Base-by-base conservation (phyloP, 2,797 vertebrate species). In the Gobionotothen gibberifrons region DNA sequence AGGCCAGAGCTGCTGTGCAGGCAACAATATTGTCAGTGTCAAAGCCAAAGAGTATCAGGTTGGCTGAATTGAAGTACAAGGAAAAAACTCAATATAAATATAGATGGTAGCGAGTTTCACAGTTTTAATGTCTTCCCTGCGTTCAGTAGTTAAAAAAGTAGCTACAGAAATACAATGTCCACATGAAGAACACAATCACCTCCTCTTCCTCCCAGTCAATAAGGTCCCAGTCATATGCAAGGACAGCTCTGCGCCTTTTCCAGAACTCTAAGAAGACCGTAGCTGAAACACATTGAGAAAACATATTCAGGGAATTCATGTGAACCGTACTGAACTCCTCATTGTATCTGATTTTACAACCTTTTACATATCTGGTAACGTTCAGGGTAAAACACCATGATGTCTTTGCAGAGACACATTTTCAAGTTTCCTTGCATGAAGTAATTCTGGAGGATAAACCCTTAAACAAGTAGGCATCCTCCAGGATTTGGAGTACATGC, bases 171-270 rank as follows among this genome's bases (percentile, higher is more conserved):
- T 0, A 16, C 9, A 48, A 72, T 11, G 46, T 61, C n/a, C 10
- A 42, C 53, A 17, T 26, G 11, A 21, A 40, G 13, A 2, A 17
- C 93, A 9, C 32, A 36, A 92, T 83, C 72, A 98, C 97, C 96
- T 98, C 97, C 65, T 98, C 97, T 87, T 98, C 97, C 89, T 98
- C 97, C 96, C 97, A 97, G 90, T 98, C 97, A 53, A 98, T 95
- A 76, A 98, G 94, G 87, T 98, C 97, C 97, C 97, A 98, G 89
- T 98, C 97, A 59, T 98, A 98, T 15, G 96, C 97, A 49, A 98
- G 96, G 52, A 96, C 96, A 0, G 97, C 97, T 90, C 96, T 79
- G 14, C 97, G 92, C 78, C 97, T 94, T 89, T 98, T 98, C 97
- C 97, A 98, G 83, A 98, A 98, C 90, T 98, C 97, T 73, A 98